Base-by-base conservation (phyloP, 1,140 invertebrate species). In the Penaeus chinensis region DNA sequence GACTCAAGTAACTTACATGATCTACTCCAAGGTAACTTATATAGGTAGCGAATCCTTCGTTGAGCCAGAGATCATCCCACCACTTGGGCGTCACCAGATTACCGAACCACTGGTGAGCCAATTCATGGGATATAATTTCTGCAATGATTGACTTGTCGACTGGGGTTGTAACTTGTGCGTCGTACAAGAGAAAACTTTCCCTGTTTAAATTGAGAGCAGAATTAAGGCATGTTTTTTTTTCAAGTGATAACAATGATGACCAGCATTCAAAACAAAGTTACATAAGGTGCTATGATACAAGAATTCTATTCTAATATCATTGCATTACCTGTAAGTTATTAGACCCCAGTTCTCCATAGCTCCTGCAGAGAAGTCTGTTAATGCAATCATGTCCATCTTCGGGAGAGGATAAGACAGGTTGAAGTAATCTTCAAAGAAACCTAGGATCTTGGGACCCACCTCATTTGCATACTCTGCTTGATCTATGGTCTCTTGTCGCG, bases 341-440 rank as follows among this genome's bases (percentile, higher is more conserved):
- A 98, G 91, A 4, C 54, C 54, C 54, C 54, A 54, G 54, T 54
- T 54, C 54, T 54, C 54, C 54, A 54, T 54, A 16, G 11, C 96
- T 96, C 96, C 97, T 24, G 96, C 96, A 77, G 95, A 94, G 91
- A 99, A 98, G 92, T 99, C 97, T 22, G 95, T 95, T 83, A 94
- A 91, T 22, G 93, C 93, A 19, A 94, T 91, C 88, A 93, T 90
- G 37, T 97, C 96, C 82, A 96, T 95, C 92, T 97, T 97, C 1
- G 95, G 95, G 69, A 97, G 90, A 0, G 96, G 96, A 90, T 96
- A 97, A 66, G 94, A 93, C 22, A 96, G 95, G 84, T 95, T 93
- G 90, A 98, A 99, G 91, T 96, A 99, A 3, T 96, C 93, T 91
- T 98, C 97, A 91, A 95, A 96, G 90, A 95, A 97, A 79, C 94